Percentiles rank a stretch among this genome's conserved stretches.
phyloP scores from a whole-genome alignment of 2,113 vertebrate species.

The Phainopepla nitens region DNA sequence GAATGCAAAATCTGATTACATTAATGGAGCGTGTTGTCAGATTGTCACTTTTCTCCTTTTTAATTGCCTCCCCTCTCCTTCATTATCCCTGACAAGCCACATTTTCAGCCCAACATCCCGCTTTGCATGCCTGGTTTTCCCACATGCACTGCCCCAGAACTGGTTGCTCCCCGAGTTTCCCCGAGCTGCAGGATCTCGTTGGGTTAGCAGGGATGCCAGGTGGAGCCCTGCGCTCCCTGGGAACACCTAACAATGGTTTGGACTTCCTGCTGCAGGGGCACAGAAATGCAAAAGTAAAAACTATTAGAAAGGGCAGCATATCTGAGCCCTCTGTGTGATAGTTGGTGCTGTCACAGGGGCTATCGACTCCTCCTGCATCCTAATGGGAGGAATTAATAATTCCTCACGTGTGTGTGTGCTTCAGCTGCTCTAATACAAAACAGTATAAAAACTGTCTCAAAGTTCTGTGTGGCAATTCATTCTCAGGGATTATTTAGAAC shows the following conservation, averaged over 20 bases:
- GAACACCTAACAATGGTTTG: rapidly evolving
- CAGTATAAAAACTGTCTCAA: not conserved
- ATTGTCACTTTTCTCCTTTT: constrained; percentile 37
- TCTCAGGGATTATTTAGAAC: not conserved
- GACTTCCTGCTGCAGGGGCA: not conserved
- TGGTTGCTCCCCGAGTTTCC: not conserved
- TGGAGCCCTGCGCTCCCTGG: not conserved
- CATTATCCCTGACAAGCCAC: not conserved
- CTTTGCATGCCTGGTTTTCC: not conserved
- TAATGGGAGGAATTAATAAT: not conserved
- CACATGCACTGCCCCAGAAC: not conserved
- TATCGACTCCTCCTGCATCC: not conserved
- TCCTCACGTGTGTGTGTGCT: not conserved
- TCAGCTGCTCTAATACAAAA: not conserved
- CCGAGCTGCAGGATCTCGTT: not conserved
- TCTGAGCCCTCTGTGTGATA: not conserved
- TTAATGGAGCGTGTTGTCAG: constrained; percentile 49
- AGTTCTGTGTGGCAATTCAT: not conserved
- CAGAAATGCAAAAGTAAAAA: not conserved
- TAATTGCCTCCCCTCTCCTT: not conserved
- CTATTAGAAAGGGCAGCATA: not conserved
- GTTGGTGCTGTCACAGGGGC: not conserved
- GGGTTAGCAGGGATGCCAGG: not conserved
- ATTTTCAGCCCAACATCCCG: not conserved
- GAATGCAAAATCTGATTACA: constrained; percentile 1